Evolutionary conservation across 2,888 invertebrate species (phyloP), one percentile per base, ranked within the genome.

Genomic region (Pharmacophagus antenor): DNA sequence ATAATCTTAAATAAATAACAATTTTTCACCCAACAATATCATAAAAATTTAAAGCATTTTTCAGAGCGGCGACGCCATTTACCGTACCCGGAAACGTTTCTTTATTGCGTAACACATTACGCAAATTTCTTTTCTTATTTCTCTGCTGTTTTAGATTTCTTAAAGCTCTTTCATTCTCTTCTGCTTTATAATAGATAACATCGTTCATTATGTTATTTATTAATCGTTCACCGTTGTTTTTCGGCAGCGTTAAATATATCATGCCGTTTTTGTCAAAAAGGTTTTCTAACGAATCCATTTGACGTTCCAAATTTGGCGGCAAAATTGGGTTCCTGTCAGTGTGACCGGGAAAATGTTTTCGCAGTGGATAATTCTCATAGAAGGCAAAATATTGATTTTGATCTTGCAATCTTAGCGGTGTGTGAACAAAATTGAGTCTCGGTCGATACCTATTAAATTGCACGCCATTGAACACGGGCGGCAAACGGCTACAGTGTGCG

Each of bases 281-380:
- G n/a, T 51, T 56, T 56, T 51, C 60, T 31, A 56, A 44, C 44
- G 54, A 31, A 37, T 51, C 25, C 12, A 8, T 42, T 6, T 23
- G 44, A 15, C 57, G 20, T 17, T 27, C 41, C 18, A 2, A 12
- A 44, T 55, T 60, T 56, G 60, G 60, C 50, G 55, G 21, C 2
- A 60, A 51, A 31, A 44, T n/a, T 20, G 50, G 25, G 10, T 7
- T 10, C 20, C 8, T 8, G 8, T 5, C n/a, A n/a, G n/a, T 18
- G 23, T 42, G 44, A 55, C 15, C 10, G 31, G 17, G 4, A n/a
- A 22, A 10, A 0, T 22, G 10, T 51, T 55, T 60, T 20, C 60
- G 27, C n/a, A 60, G 20, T n/a, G 56, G 47, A 37, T 46, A 46
- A 23, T 60, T 60, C 10, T 55, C 55, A 47, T 56, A 60, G 31